Percentiles rank a stretch among this genome's conserved stretches.
These are phyloP conservation scores for Cotesia chilonis DNA, from an alignment of 1,140 invertebrate species.

Conservation along the genomic window DNA sequence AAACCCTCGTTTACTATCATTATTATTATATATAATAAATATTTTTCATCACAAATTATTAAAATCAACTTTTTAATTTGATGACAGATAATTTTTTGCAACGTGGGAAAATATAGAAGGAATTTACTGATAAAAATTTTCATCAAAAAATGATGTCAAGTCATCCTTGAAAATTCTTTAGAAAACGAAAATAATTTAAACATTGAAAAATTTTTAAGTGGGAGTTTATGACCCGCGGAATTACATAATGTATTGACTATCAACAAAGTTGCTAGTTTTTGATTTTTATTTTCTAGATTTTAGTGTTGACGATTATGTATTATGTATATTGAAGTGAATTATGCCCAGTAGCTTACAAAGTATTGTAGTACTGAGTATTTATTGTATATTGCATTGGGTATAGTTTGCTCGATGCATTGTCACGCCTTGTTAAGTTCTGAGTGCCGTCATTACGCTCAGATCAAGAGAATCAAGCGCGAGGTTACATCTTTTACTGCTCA, in stretches of 20 bases:
- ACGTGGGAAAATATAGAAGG: constrained; percentile 2
- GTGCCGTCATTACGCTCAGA: constrained; percentile 54
- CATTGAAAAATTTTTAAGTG: not conserved
- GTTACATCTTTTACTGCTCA: constrained; percentile 23
- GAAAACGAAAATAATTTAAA: constrained; percentile 22
- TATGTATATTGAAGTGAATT: constrained; percentile 15
- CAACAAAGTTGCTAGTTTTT: constrained; percentile 30
- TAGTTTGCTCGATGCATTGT: constrained; percentile 57
- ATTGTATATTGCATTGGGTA: no score
- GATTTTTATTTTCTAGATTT: not conserved
- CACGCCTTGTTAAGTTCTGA: constrained; percentile 64
- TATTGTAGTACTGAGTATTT: constrained; percentile 8
- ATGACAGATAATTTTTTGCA: no score
- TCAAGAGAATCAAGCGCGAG: constrained; percentile 40
- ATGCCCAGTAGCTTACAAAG: constrained; percentile 49
- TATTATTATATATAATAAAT: not conserved
- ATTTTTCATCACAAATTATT: no score
- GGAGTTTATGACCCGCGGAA: constrained; percentile 60
- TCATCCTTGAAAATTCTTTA: constrained; percentile 34
- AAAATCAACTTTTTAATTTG: no score
- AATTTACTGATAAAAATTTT: not conserved
- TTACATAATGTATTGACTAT: constrained; percentile 62
- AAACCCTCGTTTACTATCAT: not conserved
- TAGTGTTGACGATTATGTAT: constrained; percentile 19
- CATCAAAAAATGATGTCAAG: constrained; percentile 12